A percentile compares a stretch with the other conserved stretches of the same genome.
phyloP scores from a whole-genome alignment of 92 coral and sea anemone species.

The Plumapathes pennacea region DNA sequence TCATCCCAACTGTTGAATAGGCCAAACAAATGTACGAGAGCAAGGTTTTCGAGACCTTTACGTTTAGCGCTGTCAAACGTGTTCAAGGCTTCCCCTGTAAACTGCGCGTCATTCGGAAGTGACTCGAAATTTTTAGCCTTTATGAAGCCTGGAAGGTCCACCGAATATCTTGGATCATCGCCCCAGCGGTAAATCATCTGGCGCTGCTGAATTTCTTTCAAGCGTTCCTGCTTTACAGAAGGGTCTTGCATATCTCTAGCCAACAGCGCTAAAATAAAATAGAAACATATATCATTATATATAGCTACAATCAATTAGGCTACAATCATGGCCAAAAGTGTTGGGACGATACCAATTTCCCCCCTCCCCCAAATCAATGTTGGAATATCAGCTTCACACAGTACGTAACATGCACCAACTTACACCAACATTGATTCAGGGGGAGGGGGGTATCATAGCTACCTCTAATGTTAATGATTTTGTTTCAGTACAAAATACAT shows the following conservation, averaged over 20 bases:
- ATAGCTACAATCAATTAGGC: no score
- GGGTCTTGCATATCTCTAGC: conserved; percentile 53
- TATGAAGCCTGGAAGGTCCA: conserved; percentile 64
- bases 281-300: no score
- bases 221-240: conserved; percentile 52
- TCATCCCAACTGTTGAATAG: conserved; percentile 39
- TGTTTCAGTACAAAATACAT: no score
- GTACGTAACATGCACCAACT: no score
- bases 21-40: conserved; percentile 29
- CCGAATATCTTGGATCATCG: conserved; percentile 13
- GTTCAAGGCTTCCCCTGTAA: conserved; percentile 49
- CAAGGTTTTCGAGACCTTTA: conserved; percentile 53
- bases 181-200: conserved; percentile 64
- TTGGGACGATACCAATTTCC: no score
- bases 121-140: conserved; percentile 6
- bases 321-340: no score
- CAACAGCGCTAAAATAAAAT: conserved; percentile 16
- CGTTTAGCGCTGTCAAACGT: conserved; percentile 46
- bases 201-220: conserved; percentile 56
- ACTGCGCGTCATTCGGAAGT: conserved; percentile 63
- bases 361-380: no score
- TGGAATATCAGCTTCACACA: no score
- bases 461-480: no score
- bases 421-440: no score
- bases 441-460: no score